Conservation (phyloP, 2,888 invertebrate genomes). For the Melinopterus prodromus region DNA sequence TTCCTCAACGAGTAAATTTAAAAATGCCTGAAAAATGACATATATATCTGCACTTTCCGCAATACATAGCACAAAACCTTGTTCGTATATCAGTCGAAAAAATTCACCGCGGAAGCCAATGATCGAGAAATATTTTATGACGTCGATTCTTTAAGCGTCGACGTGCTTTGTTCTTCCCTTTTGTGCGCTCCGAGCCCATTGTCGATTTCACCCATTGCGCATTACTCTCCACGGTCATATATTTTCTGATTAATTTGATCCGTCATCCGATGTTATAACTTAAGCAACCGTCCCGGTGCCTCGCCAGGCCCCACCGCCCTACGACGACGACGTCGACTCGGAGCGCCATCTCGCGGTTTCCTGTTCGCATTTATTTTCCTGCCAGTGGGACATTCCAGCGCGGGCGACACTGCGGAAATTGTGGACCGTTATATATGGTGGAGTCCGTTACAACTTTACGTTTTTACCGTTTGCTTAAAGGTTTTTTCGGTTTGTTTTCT, state of each 20-base stretch:
- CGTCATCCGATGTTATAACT: constrained; percentile 11
- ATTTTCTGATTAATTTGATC: constrained; percentile 28
- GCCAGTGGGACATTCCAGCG: constrained; percentile 29
- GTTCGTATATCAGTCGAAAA: constrained; percentile 19
- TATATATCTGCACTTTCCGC: constrained; percentile 8
- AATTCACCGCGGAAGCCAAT: constrained; percentile 12
- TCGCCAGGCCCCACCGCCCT: neutral
- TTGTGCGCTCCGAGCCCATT: constrained; percentile 17
- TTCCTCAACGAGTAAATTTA: neutral
- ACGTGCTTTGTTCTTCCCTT: constrained; percentile 17
- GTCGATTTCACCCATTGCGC: constrained; percentile 16
- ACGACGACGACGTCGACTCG: constrained; percentile 10
- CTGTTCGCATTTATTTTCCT: constrained; percentile 42
- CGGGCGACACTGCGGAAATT: constrained; percentile 40
- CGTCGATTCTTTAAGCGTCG: constrained; percentile 20
- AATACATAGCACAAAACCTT: constrained; percentile 12
- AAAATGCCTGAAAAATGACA: neutral
- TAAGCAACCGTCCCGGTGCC: neutral
- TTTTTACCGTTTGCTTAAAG: constrained; percentile 10
- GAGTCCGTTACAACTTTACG: constrained; percentile 33
- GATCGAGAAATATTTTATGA: constrained; percentile 26
- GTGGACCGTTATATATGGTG: constrained; percentile 38
- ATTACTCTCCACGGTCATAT: constrained; percentile 22
- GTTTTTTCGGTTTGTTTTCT: constrained; percentile 14
- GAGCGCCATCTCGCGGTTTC: constrained; percentile 37